phyloP scores from a whole-genome alignment of 2,113 vertebrate genomes.

The Micronycteris hirsuta region DNA sequence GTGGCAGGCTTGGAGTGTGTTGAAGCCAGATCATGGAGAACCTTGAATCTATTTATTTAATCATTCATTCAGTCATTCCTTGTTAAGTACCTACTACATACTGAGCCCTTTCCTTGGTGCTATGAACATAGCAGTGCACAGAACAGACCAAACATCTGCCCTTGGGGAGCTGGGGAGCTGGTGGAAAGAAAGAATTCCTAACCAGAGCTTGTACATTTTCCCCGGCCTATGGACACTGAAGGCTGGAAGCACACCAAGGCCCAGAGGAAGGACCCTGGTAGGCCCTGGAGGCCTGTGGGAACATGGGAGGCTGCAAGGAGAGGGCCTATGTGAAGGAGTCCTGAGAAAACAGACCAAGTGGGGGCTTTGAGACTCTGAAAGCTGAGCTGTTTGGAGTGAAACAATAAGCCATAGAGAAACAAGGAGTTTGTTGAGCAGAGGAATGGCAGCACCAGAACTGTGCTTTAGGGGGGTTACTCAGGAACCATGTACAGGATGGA shows the following conservation, averaged over 20 bases:
- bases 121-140: neutral
- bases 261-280: neutral
- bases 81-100: neutral
- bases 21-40: neutral
- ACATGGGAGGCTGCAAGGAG: neutral
- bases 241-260: neutral
- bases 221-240: neutral
- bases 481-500: neutral
- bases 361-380: neutral
- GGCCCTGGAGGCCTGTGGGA: neutral
- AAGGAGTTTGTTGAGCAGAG: neutral
- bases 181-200: neutral
- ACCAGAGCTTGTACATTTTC: neutral
- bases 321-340: neutral
- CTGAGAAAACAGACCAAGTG: neutral
- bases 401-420: neutral
- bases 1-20: neutral
- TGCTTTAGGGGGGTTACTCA: neutral
- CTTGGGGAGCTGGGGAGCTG: neutral
- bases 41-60: neutral
- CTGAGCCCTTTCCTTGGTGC: neutral
- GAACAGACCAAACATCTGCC: neutral
- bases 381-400: neutral
- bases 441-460: neutral
- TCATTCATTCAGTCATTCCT: neutral